Evolutionary conservation across 2,113 vertebrate species (phyloP).

Genomic region (Ageneiosus marmoratus): DNA sequence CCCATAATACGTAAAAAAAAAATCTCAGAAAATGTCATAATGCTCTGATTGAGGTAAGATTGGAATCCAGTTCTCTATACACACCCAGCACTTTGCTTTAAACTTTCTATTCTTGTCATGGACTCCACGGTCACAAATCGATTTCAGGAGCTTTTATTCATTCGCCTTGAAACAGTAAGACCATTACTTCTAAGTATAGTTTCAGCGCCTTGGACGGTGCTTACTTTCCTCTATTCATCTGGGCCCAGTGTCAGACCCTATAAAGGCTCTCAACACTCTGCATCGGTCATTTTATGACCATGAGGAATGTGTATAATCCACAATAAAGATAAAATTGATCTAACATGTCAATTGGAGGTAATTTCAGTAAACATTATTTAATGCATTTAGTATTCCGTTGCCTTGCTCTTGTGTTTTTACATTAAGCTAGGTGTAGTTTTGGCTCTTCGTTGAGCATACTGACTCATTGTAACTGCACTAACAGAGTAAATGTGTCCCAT

Average conservation of each 20-base stretch:
- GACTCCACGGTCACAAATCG: conserved; percentile 58
- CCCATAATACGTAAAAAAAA: conserved; percentile 3
- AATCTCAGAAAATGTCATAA: not conserved
- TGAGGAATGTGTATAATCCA: not conserved
- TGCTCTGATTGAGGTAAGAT: not conserved
- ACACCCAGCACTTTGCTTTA: conserved; percentile 41
- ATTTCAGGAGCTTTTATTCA: conserved; percentile 66
- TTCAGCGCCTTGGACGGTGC: conserved; percentile 51
- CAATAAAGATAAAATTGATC: not conserved
- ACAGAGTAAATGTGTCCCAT: conserved; percentile 28
- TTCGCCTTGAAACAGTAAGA: conserved; percentile 54
- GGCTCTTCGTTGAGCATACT: not conserved
- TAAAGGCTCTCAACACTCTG: conserved; percentile 16
- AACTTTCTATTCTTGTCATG: conserved; percentile 58
- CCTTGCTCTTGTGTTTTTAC: not conserved
- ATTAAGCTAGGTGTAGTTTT: not conserved
- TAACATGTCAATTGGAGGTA: not conserved
- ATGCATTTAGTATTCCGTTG: not conserved
- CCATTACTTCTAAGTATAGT: conserved; percentile 67
- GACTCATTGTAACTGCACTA: not conserved
- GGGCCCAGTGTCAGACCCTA: conserved; percentile 40
- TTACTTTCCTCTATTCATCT: conserved; percentile 32
- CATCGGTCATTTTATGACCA: conserved; percentile 19
- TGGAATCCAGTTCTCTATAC: not conserved
- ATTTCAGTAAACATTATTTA: not conserved